A percentile compares a stretch with the other conserved stretches of the same genome.
Conservation (phyloP, 2,888 invertebrate species). For the Ganaspis brasiliensis region DNA sequence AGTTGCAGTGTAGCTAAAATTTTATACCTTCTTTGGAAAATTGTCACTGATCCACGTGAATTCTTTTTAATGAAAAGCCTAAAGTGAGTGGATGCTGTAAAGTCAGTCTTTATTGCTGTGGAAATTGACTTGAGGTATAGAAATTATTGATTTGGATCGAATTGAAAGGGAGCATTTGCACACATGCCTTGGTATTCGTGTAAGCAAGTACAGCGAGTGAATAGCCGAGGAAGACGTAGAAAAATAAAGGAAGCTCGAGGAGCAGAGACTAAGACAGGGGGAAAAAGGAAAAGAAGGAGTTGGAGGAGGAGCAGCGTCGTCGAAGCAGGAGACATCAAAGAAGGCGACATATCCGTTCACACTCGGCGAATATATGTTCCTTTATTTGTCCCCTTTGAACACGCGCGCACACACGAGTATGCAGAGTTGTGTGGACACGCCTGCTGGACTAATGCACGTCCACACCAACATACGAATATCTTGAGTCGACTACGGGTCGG, state of each 20-base stretch:
- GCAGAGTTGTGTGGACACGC: conserved; percentile 48
- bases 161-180: conserved; percentile 12
- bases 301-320: conserved; percentile 56
- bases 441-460: conserved; percentile 48
- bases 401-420: conserved; percentile 40
- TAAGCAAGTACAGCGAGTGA: conserved; percentile 42
- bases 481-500: conserved; percentile 64
- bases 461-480: conserved; percentile 47
- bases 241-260: conserved; percentile 49
- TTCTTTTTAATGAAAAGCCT: background rate
- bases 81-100: no score
- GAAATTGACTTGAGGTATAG: background rate
- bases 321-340: conserved; percentile 75
- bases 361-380: conserved; percentile 69
- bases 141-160: conserved; percentile 5
- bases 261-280: conserved; percentile 50
- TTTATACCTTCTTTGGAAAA: no score
- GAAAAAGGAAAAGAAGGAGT: conserved; percentile 56
- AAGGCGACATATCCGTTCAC: conserved; percentile 79
- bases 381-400: conserved; percentile 59
- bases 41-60: no score
- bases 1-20: no score
- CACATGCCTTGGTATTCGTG: background rate
- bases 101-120: background rate
- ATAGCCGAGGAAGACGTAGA: conserved; percentile 52